Evolutionary conservation across 2,113 vertebrate genomes (phyloP), one percentile per base, ranked within the genome.

Genomic region (Scophthalmus maximus): DNA sequence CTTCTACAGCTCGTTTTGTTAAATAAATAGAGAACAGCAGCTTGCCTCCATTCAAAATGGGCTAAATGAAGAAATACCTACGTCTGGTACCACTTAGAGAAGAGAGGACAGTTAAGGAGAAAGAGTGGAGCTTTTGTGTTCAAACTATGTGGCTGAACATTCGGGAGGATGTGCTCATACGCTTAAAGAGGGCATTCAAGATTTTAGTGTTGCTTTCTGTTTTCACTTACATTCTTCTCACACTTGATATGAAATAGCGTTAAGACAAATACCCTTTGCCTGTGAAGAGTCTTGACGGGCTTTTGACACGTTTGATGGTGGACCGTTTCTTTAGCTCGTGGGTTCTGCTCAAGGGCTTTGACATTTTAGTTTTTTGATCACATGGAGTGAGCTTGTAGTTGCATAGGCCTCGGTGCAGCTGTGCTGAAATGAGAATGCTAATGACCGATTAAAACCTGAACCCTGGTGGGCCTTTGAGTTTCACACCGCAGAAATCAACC

Each of bases 1-100:
- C 91, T 92, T 90, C 89, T 88, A 82, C 81, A 87, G 88, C 89
- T 90, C 84, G 61, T 89, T 93, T 91, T 91, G 89, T 92, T 92
- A 91, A 90, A 92, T 91, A 92, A 93, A 93, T 91, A 92, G 91
- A 84, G 81, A 85, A 71, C 74, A 78, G 79, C 78, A 78, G 75
- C 73, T 81, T 64, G 85, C 68, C 87, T 84, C 72, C 63, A 71
- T 87, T 85, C 71, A 69, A n/a, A 87, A 91, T 47, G 81, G 87
- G 70, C 87, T 83, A 78, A 88, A 89, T 87, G 85, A 86, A 90
- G 88, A 88, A 91, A 88, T 87, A 75, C 83, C 87, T 82, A 79
- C 66, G 89, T 87, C 90, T 93, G 91, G 88, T 92, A 91, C 90
- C 89, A 92, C 90, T 91, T 93, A 92, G 78, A 49, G 81, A 62